Percentiles rank a stretch among this genome's conserved stretches.
These are phyloP conservation scores for Rhagonycha lutea DNA, from an alignment of 2,888 invertebrate species.

Conservation along the genomic window DNA sequence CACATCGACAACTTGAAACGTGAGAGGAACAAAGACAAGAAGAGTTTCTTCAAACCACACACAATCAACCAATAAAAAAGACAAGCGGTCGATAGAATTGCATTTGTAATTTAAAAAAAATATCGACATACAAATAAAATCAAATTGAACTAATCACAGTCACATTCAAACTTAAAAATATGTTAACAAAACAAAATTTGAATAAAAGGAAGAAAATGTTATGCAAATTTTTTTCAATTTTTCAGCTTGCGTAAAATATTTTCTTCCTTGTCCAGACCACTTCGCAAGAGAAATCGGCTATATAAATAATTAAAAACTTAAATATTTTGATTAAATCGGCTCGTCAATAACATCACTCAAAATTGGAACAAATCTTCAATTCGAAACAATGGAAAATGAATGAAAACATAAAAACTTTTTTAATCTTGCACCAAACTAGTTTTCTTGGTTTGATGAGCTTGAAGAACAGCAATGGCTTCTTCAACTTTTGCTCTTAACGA, in stretches of 20 bases:
- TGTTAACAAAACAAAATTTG: conserved; percentile 2
- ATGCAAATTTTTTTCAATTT: conserved; percentile 18
- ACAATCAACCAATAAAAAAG: not conserved
- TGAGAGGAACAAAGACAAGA: not conserved
- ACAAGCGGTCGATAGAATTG: not conserved
- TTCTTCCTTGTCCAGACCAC: conserved; percentile 12
- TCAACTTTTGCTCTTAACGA: conserved; percentile 95
- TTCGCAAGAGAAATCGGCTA: conserved; percentile 5
- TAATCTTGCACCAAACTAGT: conserved; percentile 38
- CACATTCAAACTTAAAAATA: conserved; percentile 20
- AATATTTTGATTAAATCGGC: not conserved
- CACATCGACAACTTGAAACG: not conserved
- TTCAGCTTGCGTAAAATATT: conserved; percentile 23
- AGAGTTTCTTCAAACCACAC: not conserved
- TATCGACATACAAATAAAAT: not conserved
- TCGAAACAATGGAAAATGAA: not conserved
- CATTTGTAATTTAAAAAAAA: conserved; percentile 3
- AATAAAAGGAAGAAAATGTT: conserved; percentile 26
- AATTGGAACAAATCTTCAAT: not conserved
- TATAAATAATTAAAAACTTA: not conserved
- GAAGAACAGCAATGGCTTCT: conserved; percentile 96
- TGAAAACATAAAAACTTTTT: conserved; percentile 3
- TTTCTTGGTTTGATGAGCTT: conserved; percentile 83
- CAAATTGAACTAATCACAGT: not conserved
- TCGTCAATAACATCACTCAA: not conserved